Base-by-base conservation (phyloP, 2,113 vertebrate genomes). In the Tetrao urogallus region DNA sequence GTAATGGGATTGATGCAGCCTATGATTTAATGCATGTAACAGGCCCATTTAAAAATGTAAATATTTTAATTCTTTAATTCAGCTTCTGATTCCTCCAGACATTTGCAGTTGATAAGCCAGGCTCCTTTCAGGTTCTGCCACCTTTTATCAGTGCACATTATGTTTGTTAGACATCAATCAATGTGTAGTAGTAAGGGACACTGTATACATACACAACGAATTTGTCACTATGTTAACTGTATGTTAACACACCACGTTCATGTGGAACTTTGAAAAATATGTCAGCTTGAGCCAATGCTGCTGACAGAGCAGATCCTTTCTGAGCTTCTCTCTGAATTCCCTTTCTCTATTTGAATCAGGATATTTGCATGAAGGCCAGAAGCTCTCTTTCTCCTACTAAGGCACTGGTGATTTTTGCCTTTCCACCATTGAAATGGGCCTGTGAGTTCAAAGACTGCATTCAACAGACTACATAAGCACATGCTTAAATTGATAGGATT, bases 1-100 rank as follows among this genome's bases (percentile, higher is more conserved):
- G 77, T 85, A 81, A 47, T 48, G 86, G 58, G 72, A 77, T 3
- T 95, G 88, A 70, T 8, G 4, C 50, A 83, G 56, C 63, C 58
- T 86, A 32, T 48, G 34, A 77, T 91, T 89, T 66, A 74, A 84
- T 64, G 65, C 71, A 72, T 0, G 0, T 72, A 82, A 71, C 71
- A 81, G 27, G 32, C 42, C 65, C 74, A 87, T 93, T 95, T 94
- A 92, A 92, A 97, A 94, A 81, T 76, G 69, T 70, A 89, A 86
- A 90, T 94, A 93, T 71, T 91, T 74, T 94, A 96, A 91, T 64
- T 58, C 69, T 93, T 89, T 93, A 87, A 95, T 94, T 90, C 13
- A n/a, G 69, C 60, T 86, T 86, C 81, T 67, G 78, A 95, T 94
- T 72, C 42, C 71, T 86, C 69, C 95, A 95, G 75, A 82, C 24